phyloP scores from a whole-genome alignment of 1,140 invertebrate genomes.

The Drosophila truncata region DNA sequence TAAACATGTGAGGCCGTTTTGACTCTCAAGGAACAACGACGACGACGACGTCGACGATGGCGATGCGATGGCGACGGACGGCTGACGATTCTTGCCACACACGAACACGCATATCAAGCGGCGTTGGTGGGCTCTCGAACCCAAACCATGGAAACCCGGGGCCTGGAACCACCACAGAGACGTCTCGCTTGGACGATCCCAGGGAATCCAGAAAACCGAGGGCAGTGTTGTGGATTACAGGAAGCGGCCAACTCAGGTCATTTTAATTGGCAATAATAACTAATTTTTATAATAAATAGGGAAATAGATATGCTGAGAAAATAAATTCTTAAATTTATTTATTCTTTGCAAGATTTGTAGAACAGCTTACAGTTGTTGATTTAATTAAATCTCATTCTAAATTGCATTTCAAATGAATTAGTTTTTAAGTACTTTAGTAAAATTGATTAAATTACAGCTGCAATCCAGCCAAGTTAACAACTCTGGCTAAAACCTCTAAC shows the following conservation, averaged over 20 bases:
- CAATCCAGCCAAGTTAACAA: constrained; percentile 16
- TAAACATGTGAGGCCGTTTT: constrained; percentile 59
- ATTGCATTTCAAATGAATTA: no score
- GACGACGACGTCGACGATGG: constrained; percentile 4
- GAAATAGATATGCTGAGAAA: background rate
- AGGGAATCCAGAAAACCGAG: constrained; percentile 25
- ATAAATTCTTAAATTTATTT: background rate
- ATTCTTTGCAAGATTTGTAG: no score
- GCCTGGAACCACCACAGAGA: constrained; percentile 45
- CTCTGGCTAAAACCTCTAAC: constrained; percentile 8
- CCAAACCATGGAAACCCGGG: constrained; percentile 24
- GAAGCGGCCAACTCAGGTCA: constrained; percentile 18
- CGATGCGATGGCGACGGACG: constrained; percentile 9
- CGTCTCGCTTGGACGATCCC: constrained; percentile 31
- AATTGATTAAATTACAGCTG: background rate
- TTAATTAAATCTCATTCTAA: no score
- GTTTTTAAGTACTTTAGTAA: no score
- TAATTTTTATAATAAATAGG: constrained; percentile 12
- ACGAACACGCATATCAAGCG: constrained; percentile 72
- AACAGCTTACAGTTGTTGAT: no score
- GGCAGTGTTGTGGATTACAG: constrained; percentile 25
- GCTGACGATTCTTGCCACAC: constrained; percentile 65
- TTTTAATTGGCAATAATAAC: constrained; percentile 17
- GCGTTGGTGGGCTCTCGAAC: constrained; percentile 72
- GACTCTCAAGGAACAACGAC: constrained; percentile 44